Evolutionary conservation across 2,113 vertebrate genomes (phyloP).

Genomic region (Xenopus tropicalis): DNA sequence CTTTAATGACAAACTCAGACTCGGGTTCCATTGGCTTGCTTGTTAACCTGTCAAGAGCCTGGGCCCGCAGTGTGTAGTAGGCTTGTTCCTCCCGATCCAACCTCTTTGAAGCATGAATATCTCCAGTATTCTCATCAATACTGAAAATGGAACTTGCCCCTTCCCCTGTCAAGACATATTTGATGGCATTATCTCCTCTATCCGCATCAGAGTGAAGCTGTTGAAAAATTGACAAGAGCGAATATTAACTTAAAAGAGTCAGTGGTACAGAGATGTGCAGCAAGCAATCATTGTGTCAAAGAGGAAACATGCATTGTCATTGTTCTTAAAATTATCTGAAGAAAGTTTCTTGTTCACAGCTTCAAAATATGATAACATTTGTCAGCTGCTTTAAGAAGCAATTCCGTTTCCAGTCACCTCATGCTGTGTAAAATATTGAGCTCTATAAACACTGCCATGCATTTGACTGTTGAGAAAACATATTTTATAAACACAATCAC

Average conservation of each 20-base stretch:
- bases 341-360: slow-evolving; percentile 23
- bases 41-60: slow-evolving; percentile 84
- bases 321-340: slow-evolving; percentile 55
- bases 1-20: slow-evolving; percentile 94
- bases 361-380: slow-evolving; percentile 44
- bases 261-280: slow-evolving; percentile 55
- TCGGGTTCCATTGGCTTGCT: slow-evolving; percentile 85
- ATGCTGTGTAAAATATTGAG: too few species aligned
- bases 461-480: too few species aligned
- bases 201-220: slow-evolving; percentile 98
- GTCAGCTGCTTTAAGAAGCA: slow-evolving; percentile 26
- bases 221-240: slow-evolving; percentile 66
- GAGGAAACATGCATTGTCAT: slow-evolving; percentile 48
- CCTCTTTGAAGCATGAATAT: slow-evolving; percentile 94
- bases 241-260: slow-evolving; percentile 66
- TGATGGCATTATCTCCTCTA: slow-evolving; percentile 91
- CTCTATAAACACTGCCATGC: too few species aligned
- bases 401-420: neutral
- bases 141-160: slow-evolving; percentile 95
- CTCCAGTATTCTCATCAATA: slow-evolving; percentile 95
- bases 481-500: too few species aligned
- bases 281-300: slow-evolving; percentile 53
- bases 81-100: slow-evolving; percentile 92
- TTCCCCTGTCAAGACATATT: slow-evolving; percentile 92
- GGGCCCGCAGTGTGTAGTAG: slow-evolving; percentile 89